Evolutionary conservation across 2,113 vertebrate species (phyloP), one percentile per base, ranked within the genome.

Genomic region (Toxotes chatareus): DNA sequence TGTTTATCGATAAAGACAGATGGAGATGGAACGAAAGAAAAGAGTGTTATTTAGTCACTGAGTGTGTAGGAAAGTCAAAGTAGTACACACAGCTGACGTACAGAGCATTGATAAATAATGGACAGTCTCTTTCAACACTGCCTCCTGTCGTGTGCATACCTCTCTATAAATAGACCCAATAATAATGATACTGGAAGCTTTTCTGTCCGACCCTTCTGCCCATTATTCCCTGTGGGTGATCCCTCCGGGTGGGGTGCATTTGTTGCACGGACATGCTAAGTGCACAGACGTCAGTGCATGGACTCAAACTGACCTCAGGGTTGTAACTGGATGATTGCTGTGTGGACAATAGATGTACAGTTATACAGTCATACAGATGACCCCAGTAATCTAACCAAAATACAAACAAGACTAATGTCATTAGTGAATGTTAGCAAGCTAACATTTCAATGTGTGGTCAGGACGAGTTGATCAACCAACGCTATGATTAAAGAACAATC

Each of bases 91-190:
- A 66, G 51, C 70, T 57, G 83, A 83, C 72, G 88, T 27, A 65
- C 73, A 61, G 82, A 80, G 73, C 38, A 40, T 59, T 80, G 88
- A 90, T 94, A 77, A 93, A 94, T 95, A 94, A 94, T 93, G 76
- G 89, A 87, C 86, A 27, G 44, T 79, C 67, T 81, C 84, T 59
- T 76, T 86, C 70, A 86, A 72, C 73, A 32, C 63, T 5, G 67
- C 73, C 49, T 85, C 78, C 82, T 82, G 87, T 84, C 77, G 61
- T 42, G 73, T 78, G 72, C 32, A 53, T 55, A 64, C 82, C 40
- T 69, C 72, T 88, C 89, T 91, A 91, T 90, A 92, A 91, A 93
- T 92, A 93, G 81, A 73, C 49, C 44, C 66, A 60, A 56, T 84
- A 87, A 82, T 80, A 83, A 34, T 9, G 67, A 72, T 59, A 71